Evolutionary conservation across 2,113 vertebrate species (phyloP).

Genomic region (Sylvietta virens): DNA sequence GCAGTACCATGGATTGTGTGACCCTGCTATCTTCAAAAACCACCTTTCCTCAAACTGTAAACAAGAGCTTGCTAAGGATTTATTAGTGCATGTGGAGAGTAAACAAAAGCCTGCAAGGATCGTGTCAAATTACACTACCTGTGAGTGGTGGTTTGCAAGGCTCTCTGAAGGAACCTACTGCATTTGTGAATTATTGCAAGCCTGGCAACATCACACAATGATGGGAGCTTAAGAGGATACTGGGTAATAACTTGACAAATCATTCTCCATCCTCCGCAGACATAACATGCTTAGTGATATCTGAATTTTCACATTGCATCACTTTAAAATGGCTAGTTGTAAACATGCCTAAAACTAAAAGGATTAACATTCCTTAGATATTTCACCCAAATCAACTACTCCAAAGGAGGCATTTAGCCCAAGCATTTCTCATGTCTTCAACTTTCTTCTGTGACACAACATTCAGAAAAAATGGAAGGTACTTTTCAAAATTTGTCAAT

Average conservation of each 20-base stretch:
- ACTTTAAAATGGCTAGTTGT: constrained; percentile 5
- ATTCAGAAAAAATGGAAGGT: not conserved
- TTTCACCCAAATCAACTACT: constrained; percentile 15
- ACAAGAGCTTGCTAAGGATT: constrained; percentile 43
- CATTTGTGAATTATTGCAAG: not conserved
- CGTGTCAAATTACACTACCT: constrained; percentile 10
- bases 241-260: not conserved
- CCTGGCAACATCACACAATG: not conserved
- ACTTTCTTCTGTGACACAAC: not conserved
- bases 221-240: not conserved
- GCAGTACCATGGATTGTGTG: not conserved
- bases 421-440: constrained; percentile 16
- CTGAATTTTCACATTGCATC: constrained; percentile 2
- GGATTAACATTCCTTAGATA: constrained; percentile 60
- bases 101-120: constrained; percentile 36
- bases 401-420: not conserved
- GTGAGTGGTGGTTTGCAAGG: not conserved
- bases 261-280: not conserved
- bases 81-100: constrained; percentile 29
- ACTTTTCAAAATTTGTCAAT: not conserved
- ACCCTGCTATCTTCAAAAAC: constrained; percentile 19
- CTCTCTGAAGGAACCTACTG: not conserved
- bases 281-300: not conserved
- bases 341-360: constrained; percentile 46
- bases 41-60: constrained; percentile 35